Conservation (phyloP, 2,113 vertebrate genomes). For the Hippocampus mohnikei region DNA sequence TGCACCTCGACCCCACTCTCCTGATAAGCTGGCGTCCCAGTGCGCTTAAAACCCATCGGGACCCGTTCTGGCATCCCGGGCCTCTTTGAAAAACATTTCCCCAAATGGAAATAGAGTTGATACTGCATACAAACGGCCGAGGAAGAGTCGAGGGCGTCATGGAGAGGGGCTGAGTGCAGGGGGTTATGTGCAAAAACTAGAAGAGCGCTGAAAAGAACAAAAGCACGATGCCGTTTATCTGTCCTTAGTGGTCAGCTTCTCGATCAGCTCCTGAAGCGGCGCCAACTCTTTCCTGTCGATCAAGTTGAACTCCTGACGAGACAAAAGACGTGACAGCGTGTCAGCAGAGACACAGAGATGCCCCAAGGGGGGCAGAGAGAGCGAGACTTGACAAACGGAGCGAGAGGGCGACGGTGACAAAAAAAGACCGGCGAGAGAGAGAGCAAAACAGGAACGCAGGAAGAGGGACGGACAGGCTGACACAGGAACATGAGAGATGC, state of each 20-base stretch:
- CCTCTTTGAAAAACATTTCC: constrained; percentile 59
- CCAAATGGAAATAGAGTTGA: constrained; percentile 65
- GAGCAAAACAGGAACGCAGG: neutral
- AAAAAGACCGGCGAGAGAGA: neutral
- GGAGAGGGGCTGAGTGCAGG: neutral
- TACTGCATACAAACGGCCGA: constrained; percentile 70
- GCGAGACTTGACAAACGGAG: too few species aligned
- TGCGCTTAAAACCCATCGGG: constrained; percentile 51
- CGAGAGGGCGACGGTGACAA: neutral
- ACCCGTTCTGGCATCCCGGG: constrained; percentile 52
- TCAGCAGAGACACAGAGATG: neutral
- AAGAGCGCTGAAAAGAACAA: constrained; percentile 47
- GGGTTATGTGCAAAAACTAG: constrained; percentile 68
- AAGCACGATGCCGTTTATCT: constrained; percentile 76
- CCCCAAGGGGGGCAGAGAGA: neutral
- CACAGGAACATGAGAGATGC: too few species aligned
- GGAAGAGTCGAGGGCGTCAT: constrained; percentile 35
- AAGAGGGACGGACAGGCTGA: neutral
- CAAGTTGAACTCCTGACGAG: constrained; percentile 88
- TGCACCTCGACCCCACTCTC: neutral
- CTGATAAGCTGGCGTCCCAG: constrained; percentile 49
- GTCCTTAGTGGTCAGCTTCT: constrained; percentile 95
- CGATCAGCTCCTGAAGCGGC: constrained; percentile 95
- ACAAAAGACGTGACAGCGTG: neutral
- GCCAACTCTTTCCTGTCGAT: constrained; percentile 91